Base-by-base conservation (phyloP, 2,797 vertebrate species). In the Acrocephalus scirpaceus region DNA sequence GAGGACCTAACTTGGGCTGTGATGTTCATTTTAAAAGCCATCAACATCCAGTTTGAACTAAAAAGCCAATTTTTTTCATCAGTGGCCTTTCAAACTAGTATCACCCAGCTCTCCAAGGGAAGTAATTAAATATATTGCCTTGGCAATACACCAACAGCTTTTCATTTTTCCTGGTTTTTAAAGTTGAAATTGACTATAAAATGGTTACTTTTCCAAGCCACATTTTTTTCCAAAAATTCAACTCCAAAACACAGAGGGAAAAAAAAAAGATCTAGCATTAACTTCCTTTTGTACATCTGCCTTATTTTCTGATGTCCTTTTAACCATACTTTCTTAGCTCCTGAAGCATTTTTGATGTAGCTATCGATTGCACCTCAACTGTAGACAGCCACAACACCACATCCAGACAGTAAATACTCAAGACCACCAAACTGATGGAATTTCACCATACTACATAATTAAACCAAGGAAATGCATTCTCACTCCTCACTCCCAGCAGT, bases 1-100 rank as follows among this genome's bases (percentile, higher is more conserved):
- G 36, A 75, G 11, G 11, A 60, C 69, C 57, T 73, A 73, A 94
- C 83, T 90, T 69, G 47, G 75, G 58, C 53, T 74, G 48, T 26
- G 64, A 66, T 91, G 60, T 29, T 92, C 21, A 57, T 67, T 91
- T 90, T 17, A 79, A 79, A 95, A 92, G 26, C 14, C 69, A 90
- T 34, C 54, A 76, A 53, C 29, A 84, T 60, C 25, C 81, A 82
- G 23, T 47, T 23, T 50, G 29, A 90, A 75, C 5, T 29, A 58
- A 57, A 17, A 65, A 88, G 79, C 27, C 13, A 7, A 7, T 40
- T 54, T 42, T 79, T 66, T 77, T 69, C 42, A 86, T 57, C 60
- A 67, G 36, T 65, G 69, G 3, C 66, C 77, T 91, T 81, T 61
- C 29, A 89, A 92, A 57, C 19, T 85, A 57, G 29, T 34, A 69